Percentiles rank a stretch among this genome's conserved stretches.
Evolutionary conservation across 1,140 invertebrate genomes (phyloP).

Genomic region (Hypothenemus hampei): DNA sequence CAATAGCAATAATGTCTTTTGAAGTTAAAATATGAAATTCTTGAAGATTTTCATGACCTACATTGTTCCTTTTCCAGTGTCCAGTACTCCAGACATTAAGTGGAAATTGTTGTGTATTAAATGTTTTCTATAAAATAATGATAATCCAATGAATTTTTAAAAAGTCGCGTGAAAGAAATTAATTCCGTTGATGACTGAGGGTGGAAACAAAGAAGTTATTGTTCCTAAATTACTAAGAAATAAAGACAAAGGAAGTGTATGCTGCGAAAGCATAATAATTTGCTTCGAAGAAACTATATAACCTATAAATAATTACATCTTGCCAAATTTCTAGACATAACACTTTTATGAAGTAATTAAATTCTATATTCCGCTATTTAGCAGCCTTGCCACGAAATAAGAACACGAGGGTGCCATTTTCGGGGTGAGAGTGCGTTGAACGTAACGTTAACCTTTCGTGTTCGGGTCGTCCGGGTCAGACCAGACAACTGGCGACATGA

Average conservation of each 20-base stretch:
- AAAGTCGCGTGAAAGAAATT: too few species aligned
- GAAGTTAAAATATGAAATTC: too few species aligned
- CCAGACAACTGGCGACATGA: slow-evolving; percentile 20
- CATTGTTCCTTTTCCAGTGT: too few species aligned
- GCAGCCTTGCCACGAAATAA: slow-evolving; percentile 13
- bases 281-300: not conserved
- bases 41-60: too few species aligned
- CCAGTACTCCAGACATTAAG: too few species aligned
- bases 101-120: too few species aligned
- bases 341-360: slow-evolving; percentile 26
- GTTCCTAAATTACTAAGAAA: not conserved
- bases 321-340: slow-evolving; percentile 21
- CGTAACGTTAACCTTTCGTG: slow-evolving; percentile 30
- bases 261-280: not conserved
- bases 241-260: not conserved
- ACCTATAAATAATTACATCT: slow-evolving; percentile 2
- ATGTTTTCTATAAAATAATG: too few species aligned
- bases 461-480: slow-evolving; percentile 20
- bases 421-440: slow-evolving; percentile 29
- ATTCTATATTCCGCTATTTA: slow-evolving; percentile 21
- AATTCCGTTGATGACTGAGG: too few species aligned
- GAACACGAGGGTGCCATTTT: slow-evolving; percentile 27
- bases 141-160: too few species aligned
- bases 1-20: too few species aligned
- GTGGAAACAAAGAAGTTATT: not conserved